Evolutionary conservation across 2,113 vertebrate species (phyloP), one percentile per base, ranked within the genome.

Genomic region (Nipponia nippon): DNA sequence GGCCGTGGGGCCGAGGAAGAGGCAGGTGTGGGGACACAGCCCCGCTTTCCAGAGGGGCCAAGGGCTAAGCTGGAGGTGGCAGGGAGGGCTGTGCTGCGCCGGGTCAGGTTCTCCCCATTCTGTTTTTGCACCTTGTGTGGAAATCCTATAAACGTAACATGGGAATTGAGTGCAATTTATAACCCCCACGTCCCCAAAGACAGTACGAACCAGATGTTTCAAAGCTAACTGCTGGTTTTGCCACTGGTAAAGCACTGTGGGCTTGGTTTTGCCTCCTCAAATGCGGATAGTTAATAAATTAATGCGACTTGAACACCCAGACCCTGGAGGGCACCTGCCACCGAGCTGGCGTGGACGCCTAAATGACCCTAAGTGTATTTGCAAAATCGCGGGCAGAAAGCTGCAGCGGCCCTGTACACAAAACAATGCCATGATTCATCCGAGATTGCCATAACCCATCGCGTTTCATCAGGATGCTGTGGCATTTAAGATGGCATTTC

Each of bases 401-500:
- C 50, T 87, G 76, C 77, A 85, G 83, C 47, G 66, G 59, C 90
- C 20, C 0, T 70, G 70, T 59, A 86, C 71, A 93, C 89, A 89
- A 95, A 93, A 96, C 84, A 93, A 95, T 96, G 71, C 91, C 91
- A 66, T 93, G 91, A 96, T 97, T 97, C 96, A 95, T 63, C 94
- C 0, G 29, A 79, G 89, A 95, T 91, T 97, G 94, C 96, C 87
- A 94, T 96, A 97, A 91, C 93, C 95, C 96, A 93, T 94, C 73
- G 2, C 83, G 16, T 95, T 97, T 94, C 92, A 91, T 90, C 93
- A 92, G 90, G 88, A 89, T 93, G 94, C 88, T 87, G 73, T 97
- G 96, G 93, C 96, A 98, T 97, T 97, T 98, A 83, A 95, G 97
- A 96, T 97, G 96, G 95, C 97, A 98, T 97, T 98, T 97, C 96